phyloP scores from a whole-genome alignment of 2,797 vertebrate genomes.

The Salmo trutta region DNA sequence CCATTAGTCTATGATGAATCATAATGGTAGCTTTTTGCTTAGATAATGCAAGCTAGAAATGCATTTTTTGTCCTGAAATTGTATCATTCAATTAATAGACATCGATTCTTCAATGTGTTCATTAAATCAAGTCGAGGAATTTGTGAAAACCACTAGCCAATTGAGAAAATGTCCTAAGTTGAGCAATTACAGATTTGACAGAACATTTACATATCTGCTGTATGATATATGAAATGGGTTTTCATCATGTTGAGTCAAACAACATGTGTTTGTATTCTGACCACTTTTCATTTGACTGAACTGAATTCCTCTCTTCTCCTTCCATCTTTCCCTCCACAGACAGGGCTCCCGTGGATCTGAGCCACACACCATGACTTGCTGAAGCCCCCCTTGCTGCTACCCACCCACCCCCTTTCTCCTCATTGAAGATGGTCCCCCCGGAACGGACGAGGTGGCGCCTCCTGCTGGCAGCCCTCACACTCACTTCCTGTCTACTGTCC shows the following conservation, averaged over 20 bases:
- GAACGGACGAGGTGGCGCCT: slow-evolving; percentile 34
- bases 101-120: too few species aligned
- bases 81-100: background rate
- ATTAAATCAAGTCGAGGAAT: background rate
- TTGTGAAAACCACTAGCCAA: background rate
- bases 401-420: background rate
- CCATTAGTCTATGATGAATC: background rate
- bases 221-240: background rate
- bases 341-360: background rate
- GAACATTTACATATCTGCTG: too few species aligned
- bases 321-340: background rate
- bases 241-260: background rate
- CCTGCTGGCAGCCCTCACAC: slow-evolving; percentile 13
- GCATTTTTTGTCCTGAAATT: background rate
- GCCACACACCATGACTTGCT: slow-evolving; percentile 52
- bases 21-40: background rate
- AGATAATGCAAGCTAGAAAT: background rate
- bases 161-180: too few species aligned
- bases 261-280: background rate
- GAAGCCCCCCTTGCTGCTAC: slow-evolving; percentile 41
- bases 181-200: too few species aligned
- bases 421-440: slow-evolving; percentile 42
- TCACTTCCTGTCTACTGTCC: slow-evolving; percentile 44
- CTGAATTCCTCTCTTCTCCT: background rate
- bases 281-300: background rate